Percentiles rank a stretch among this genome's conserved stretches.
Conservation (phyloP, 2,888 invertebrate genomes). For the Podabrus alpinus region DNA sequence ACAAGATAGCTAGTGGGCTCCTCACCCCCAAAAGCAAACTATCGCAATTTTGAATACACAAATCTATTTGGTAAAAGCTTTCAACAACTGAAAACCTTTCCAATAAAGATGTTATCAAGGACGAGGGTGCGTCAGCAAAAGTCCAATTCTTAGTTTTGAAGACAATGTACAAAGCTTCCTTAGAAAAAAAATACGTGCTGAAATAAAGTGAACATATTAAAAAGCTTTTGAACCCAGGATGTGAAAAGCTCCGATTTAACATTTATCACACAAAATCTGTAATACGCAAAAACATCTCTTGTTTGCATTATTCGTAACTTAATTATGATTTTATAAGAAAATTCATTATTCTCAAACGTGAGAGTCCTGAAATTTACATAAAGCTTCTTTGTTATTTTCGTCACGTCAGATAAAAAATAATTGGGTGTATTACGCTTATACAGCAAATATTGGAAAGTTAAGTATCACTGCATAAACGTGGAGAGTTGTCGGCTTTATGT, state of each 20-base stretch:
- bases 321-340: neutral
- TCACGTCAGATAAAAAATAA: slow-evolving; percentile 37
- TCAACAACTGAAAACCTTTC: neutral
- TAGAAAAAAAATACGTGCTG: neutral
- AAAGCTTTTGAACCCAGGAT: neutral
- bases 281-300: neutral
- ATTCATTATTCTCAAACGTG: slow-evolving; percentile 21
- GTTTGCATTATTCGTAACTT: slow-evolving; percentile 8
- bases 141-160: neutral
- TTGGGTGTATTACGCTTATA: slow-evolving; percentile 43
- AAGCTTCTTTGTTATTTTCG: slow-evolving; percentile 3
- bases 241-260: neutral
- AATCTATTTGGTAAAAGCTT: neutral
- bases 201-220: neutral
- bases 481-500: slow-evolving; percentile 45
- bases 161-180: neutral
- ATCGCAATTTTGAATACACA: neutral
- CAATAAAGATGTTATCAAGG: neutral
- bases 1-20: neutral
- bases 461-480: slow-evolving; percentile 29
- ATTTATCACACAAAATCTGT: neutral
- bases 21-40: neutral
- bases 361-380: slow-evolving; percentile 18
- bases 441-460: slow-evolving; percentile 35
- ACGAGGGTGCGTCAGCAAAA: neutral